A percentile compares a stretch with the other conserved stretches of the same genome.
Conservation (phyloP, 2,888 invertebrate genomes). For the Heliconius erato region DNA sequence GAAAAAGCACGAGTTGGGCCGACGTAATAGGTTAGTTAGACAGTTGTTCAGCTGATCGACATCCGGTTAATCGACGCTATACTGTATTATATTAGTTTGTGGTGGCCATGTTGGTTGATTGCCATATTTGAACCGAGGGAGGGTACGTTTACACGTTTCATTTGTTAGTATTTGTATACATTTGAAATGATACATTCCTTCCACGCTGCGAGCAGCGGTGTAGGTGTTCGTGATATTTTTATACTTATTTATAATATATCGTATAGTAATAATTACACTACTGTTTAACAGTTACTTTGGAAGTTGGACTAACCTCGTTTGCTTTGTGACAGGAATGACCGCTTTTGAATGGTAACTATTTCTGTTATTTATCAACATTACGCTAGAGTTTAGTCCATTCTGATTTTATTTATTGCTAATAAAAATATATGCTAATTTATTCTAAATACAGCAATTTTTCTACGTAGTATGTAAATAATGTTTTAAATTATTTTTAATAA, state of each 20-base stretch:
- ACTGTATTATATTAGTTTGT: neutral
- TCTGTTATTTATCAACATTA: neutral
- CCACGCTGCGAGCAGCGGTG: constrained; percentile 28
- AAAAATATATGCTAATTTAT: neutral
- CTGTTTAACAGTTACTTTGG: constrained; percentile 57
- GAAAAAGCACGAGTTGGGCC: neutral
- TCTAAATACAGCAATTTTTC: neutral
- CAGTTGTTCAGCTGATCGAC: neutral
- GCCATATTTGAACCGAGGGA: neutral
- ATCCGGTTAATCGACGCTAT: neutral
- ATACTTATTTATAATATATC: constrained; percentile 47
- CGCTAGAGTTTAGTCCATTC: constrained; percentile 4
- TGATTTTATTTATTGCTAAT: neutral
- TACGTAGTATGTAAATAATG: neutral
- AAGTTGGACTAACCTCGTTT: constrained; percentile 72
- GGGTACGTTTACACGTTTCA: too few species aligned
- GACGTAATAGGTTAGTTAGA: neutral
- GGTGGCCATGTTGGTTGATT: neutral
- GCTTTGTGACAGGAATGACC: constrained; percentile 48
- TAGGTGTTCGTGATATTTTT: constrained; percentile 50
- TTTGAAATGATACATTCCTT: constrained; percentile 28
- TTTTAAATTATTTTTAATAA: neutral
- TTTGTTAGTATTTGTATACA: constrained; percentile 27
- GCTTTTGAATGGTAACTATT: constrained; percentile 46
- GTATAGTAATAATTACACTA: constrained; percentile 33